These are phyloP conservation scores for Trichomycterus rosablanca DNA, from an alignment of 2,113 vertebrate species.

Conservation along the genomic window DNA sequence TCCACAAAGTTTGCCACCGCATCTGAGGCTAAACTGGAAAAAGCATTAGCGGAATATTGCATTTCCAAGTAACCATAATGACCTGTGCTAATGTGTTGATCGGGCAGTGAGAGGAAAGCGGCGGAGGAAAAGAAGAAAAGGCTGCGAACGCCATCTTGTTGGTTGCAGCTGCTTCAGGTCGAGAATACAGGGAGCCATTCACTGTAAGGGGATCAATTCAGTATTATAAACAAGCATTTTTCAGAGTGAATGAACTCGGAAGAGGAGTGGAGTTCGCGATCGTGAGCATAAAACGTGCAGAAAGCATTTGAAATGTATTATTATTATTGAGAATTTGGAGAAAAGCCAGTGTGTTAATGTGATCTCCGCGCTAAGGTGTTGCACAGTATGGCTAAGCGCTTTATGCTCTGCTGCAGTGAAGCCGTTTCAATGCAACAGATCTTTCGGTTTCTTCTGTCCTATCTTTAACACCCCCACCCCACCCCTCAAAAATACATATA, in stretches of 20 bases:
- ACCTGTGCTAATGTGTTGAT: slow-evolving; percentile 55
- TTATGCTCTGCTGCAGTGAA: neutral
- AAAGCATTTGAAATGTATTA: no score
- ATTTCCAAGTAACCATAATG: slow-evolving; percentile 42
- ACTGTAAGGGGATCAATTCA: slow-evolving; percentile 58
- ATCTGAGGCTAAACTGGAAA: neutral
- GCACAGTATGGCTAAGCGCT: no score
- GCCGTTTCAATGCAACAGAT: neutral
- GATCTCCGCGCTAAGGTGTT: no score
- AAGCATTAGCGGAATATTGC: neutral
- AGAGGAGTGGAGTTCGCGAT: no score
- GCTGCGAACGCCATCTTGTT: slow-evolving; percentile 79
- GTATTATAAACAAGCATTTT: slow-evolving; percentile 46
- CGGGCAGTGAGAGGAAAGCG: slow-evolving; percentile 51
- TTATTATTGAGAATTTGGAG: no score
- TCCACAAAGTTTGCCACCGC: neutral
- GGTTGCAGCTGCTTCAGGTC: slow-evolving; percentile 72
- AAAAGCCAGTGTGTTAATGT: no score
- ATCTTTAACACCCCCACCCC: no score
- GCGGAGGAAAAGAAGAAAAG: slow-evolving; percentile 51
- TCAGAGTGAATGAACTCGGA: neutral
- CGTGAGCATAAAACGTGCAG: neutral
- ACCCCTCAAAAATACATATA: no score
- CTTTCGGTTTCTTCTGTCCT: neutral
- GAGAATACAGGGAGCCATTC: slow-evolving; percentile 71